Evolutionary conservation across 2,888 invertebrate species (phyloP).

Genomic region (Carabus problematicus): DNA sequence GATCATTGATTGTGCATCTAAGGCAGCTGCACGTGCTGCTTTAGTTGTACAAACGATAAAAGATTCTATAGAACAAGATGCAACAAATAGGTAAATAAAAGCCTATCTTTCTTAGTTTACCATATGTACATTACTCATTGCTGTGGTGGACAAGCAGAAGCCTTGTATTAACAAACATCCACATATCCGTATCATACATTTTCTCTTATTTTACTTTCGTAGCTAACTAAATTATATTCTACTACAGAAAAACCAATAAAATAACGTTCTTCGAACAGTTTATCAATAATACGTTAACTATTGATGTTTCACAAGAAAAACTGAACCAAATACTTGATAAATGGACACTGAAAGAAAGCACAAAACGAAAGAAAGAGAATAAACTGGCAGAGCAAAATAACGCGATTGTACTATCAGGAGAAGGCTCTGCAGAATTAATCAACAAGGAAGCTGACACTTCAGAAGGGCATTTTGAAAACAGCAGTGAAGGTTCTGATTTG

Average conservation of each 20-base stretch:
- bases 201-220: neutral
- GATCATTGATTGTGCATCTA: slow-evolving; percentile 71
- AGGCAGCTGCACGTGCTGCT: slow-evolving; percentile 74
- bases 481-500: slow-evolving; percentile 53
- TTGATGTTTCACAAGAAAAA: slow-evolving; percentile 44
- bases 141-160: too few species aligned
- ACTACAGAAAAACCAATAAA: neutral
- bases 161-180: neutral
- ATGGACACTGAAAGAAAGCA: slow-evolving; percentile 46
- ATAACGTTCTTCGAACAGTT: slow-evolving; percentile 25
- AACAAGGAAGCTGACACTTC: slow-evolving; percentile 49
- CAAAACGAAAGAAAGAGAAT: slow-evolving; percentile 44
- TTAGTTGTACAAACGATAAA: slow-evolving; percentile 75
- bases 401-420: slow-evolving; percentile 31
- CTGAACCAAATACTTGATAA: slow-evolving; percentile 51
- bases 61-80: slow-evolving; percentile 69
- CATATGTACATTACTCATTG: neutral
- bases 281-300: slow-evolving; percentile 1
- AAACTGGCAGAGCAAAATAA: slow-evolving; percentile 40
- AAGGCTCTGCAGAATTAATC: slow-evolving; percentile 44
- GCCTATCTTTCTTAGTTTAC: too few species aligned
- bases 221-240: neutral
- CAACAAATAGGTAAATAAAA: slow-evolving; percentile 63
- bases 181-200: neutral
- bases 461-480: slow-evolving; percentile 50